Conservation (phyloP, 1,140 invertebrate species). For the Pinna nobilis region DNA sequence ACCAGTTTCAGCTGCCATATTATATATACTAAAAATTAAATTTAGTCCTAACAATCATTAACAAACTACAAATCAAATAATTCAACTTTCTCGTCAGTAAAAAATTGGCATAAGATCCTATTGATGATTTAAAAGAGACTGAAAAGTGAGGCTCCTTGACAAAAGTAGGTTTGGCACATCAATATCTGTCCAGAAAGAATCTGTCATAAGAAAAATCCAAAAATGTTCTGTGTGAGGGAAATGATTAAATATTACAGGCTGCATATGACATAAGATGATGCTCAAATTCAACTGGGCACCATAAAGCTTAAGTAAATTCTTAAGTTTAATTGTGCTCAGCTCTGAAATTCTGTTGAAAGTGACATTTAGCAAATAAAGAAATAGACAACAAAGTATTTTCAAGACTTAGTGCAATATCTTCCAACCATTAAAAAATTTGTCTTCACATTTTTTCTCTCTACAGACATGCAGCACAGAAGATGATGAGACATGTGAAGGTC, state of each 20-base stretch:
- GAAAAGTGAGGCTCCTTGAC: too few relatives aligned
- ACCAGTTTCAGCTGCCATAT: background rate
- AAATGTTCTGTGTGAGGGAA: too few relatives aligned
- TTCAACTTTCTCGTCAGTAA: background rate
- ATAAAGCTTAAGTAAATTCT: background rate
- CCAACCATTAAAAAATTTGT: too few relatives aligned
- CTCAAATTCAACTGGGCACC: too few relatives aligned
- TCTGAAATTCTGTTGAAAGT: too few relatives aligned
- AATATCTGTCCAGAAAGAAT: too few relatives aligned
- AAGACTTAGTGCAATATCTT: background rate
- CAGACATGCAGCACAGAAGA: conserved; percentile 67
- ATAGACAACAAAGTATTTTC: background rate
- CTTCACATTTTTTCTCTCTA: conserved; percentile 17
- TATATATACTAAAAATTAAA: background rate
- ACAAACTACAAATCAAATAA: background rate
- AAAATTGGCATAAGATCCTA: too few relatives aligned
- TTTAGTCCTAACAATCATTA: background rate
- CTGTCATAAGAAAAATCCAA: too few relatives aligned
- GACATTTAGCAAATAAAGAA: background rate
- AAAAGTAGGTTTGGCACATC: too few relatives aligned
- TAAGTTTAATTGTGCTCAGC: background rate
- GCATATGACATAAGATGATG: too few relatives aligned
- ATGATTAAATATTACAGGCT: too few relatives aligned
- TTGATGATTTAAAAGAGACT: too few relatives aligned
- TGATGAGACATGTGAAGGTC: conserved; percentile 52